Percentiles rank a stretch among this genome's conserved stretches.
These are phyloP conservation scores for Poeciliopsis prolifica DNA, from an alignment of 2,113 vertebrate species.

Conservation along the genomic window DNA sequence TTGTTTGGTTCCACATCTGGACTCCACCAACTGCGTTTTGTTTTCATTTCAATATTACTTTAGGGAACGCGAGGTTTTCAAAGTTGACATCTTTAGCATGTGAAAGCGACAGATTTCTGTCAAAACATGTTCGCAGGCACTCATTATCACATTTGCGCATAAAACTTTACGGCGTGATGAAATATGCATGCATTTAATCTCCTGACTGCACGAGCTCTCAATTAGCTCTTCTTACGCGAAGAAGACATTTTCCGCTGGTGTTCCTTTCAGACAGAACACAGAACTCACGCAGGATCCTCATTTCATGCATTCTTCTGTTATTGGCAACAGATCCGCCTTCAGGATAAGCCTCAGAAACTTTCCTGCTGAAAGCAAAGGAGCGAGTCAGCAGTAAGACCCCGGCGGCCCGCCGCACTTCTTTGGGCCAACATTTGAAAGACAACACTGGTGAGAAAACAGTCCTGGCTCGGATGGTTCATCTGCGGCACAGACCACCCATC, in stretches of 20 bases:
- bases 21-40: not conserved
- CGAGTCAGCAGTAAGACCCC: constrained; percentile 30
- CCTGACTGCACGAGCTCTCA: not conserved
- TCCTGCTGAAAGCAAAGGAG: not conserved
- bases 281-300: not conserved
- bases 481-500: constrained; percentile 52
- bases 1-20: not conserved
- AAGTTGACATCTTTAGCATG: not conserved
- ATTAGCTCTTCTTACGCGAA: not conserved
- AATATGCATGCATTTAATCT: not conserved
- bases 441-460: constrained; percentile 71
- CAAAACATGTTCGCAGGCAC: not conserved
- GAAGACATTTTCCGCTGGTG: not conserved
- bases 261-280: not conserved
- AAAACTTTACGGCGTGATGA: not conserved
- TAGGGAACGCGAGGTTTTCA: not conserved
- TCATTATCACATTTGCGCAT: not conserved
- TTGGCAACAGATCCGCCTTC: not conserved
- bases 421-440: constrained; percentile 64
- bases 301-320: too few species aligned
- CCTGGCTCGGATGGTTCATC: constrained; percentile 30
- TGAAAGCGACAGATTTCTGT: not conserved
- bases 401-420: constrained; percentile 29
- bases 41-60: not conserved
- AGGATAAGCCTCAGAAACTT: not conserved